Percentiles rank a stretch among this genome's conserved stretches.
phyloP scores from a whole-genome alignment of 1,140 invertebrate genomes.

The Papilio polytes region DNA sequence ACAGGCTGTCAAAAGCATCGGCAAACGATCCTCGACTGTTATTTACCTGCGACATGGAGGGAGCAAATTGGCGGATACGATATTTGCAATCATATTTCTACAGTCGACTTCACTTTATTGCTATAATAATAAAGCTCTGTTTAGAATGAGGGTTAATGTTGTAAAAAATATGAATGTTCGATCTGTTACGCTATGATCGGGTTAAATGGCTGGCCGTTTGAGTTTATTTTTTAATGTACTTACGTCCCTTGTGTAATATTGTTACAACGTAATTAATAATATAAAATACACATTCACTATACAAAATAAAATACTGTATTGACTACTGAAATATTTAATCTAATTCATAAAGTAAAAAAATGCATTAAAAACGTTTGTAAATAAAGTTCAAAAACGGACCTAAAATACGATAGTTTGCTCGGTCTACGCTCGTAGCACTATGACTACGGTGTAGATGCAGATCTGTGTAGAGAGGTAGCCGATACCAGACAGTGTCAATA shows the following conservation, averaged over 20 bases:
- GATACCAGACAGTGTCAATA: conserved; percentile 73
- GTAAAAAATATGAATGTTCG: conserved; percentile 15
- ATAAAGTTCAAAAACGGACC: background rate
- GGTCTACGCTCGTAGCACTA: conserved; percentile 1
- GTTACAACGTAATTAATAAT: background rate
- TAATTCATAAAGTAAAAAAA: background rate
- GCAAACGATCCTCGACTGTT: conserved; percentile 69
- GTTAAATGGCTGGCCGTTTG: conserved; percentile 31
- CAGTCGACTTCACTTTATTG: conserved; percentile 20
- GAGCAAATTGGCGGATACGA: conserved; percentile 68
- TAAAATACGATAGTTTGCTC: background rate
- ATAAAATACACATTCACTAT: background rate
- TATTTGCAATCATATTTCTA: conserved; percentile 49
- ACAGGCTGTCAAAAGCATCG: conserved; percentile 76
- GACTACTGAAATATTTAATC: background rate
- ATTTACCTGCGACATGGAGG: conserved; percentile 69
- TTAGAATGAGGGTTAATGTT: background rate
- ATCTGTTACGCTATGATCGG: conserved; percentile 18
- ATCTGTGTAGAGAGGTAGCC: conserved; percentile 43
- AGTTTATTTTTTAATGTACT: conserved; percentile 10
- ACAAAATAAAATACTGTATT: background rate
- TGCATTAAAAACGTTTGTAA: background rate
- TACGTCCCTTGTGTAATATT: background rate
- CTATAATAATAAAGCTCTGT: conserved; percentile 34
- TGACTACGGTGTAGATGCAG: conserved; percentile 35